Evolutionary conservation across 2,113 vertebrate species (phyloP).

Genomic region (Hippopotamus amphibius): DNA sequence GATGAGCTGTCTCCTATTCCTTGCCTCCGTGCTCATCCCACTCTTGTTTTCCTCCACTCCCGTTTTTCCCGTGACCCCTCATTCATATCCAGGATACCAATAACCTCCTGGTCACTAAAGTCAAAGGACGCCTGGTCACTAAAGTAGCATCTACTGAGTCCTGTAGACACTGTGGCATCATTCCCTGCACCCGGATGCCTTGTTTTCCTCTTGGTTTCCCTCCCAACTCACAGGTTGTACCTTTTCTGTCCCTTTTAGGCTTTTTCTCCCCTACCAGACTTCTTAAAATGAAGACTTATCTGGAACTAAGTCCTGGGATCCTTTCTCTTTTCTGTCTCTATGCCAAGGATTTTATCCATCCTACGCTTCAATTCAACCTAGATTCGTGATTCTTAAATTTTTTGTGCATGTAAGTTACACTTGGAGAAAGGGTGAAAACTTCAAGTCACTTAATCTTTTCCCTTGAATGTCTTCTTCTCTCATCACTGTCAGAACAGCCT

Average conservation of each 20-base stretch:
- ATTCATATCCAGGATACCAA: background rate
- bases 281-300: background rate
- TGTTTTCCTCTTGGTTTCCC: background rate
- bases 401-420: background rate
- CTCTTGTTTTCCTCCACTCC: background rate
- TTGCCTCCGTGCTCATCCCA: background rate
- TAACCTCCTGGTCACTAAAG: background rate
- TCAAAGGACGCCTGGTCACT: background rate
- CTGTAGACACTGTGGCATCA: background rate
- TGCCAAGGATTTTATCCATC: background rate
- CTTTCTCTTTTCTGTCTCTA: background rate
- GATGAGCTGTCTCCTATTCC: background rate
- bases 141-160: background rate
- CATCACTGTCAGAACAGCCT: background rate
- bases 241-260: background rate
- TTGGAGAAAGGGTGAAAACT: background rate
- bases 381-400: background rate
- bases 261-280: background rate
- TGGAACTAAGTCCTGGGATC: background rate
- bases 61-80: background rate
- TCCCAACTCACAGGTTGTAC: background rate
- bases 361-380: background rate
- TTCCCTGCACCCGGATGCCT: background rate
- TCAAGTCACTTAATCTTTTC: background rate
- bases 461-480: conserved; percentile 24